Evolutionary conservation across 92 coral and sea anemone genomes (phyloP).

Genomic region (Metridium senile): DNA sequence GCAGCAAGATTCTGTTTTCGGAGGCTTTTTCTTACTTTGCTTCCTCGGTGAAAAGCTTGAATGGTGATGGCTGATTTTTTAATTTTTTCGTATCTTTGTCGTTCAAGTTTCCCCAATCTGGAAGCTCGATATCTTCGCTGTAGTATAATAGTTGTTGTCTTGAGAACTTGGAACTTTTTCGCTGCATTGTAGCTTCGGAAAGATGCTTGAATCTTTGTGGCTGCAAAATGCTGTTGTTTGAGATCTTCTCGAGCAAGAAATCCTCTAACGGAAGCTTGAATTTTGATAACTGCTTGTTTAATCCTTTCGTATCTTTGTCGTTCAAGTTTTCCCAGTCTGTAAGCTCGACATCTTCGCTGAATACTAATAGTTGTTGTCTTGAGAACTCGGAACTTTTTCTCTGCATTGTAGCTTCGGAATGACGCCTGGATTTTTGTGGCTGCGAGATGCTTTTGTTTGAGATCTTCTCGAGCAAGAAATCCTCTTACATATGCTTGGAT

Average conservation of each 20-base stretch:
- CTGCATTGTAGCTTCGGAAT: slow-evolving; percentile 31
- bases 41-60: slow-evolving; percentile 76
- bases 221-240: slow-evolving; percentile 43
- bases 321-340: slow-evolving; percentile 18
- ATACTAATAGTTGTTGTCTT: slow-evolving; percentile 41
- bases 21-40: slow-evolving; percentile 49
- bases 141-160: slow-evolving; percentile 40
- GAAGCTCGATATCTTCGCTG: slow-evolving; percentile 49
- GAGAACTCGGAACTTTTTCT: slow-evolving; percentile 19
- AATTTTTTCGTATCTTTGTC: slow-evolving; percentile 29
- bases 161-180: slow-evolving; percentile 18
- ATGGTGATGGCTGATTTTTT: slow-evolving; percentile 44
- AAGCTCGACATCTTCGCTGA: slow-evolving; percentile 49
- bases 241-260: slow-evolving; percentile 46
- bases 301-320: slow-evolving; percentile 34
- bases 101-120: slow-evolving; percentile 24
- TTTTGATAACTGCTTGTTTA: slow-evolving; percentile 37
- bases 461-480: slow-evolving; percentile 43
- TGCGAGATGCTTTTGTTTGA: slow-evolving; percentile 42
- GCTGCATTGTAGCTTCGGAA: slow-evolving; percentile 34
- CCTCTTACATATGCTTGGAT: slow-evolving; percentile 80
- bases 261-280: slow-evolving; percentile 79
- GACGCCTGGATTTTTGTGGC: slow-evolving; percentile 60
- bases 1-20: slow-evolving; percentile 48
- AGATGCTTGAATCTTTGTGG: slow-evolving; percentile 57